Conservation (phyloP, 2,113 vertebrate genomes). For the Planiliza haematocheilus region DNA sequence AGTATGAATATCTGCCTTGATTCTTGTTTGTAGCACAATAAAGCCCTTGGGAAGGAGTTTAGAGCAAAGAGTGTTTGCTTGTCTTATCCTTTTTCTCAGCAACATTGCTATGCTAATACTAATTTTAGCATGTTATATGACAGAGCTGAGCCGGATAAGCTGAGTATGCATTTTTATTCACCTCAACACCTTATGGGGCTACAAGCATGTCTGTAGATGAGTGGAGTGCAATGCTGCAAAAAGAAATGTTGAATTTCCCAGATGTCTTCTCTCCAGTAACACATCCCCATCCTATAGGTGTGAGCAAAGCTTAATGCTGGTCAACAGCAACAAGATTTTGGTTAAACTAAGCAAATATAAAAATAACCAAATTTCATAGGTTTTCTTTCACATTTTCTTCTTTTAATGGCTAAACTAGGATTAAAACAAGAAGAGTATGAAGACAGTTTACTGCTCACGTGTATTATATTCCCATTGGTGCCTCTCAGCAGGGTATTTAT, state of each 20-base stretch:
- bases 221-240: background rate
- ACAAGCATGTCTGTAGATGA: background rate
- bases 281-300: background rate
- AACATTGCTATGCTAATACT: background rate
- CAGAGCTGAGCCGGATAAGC: background rate
- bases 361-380: background rate
- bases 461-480: conserved; percentile 25
- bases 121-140: background rate
- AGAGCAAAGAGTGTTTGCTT: background rate
- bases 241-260: background rate
- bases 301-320: background rate
- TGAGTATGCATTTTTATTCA: background rate
- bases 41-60: background rate
- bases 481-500: conserved; percentile 53
- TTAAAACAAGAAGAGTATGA: background rate
- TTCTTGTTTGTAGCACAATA: background rate
- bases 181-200: background rate
- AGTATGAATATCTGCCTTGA: background rate
- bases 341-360: too few species aligned
- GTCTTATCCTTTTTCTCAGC: background rate
- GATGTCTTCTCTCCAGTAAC: background rate
- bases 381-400: background rate
- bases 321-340: too few species aligned
- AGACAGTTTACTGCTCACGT: conserved; percentile 7
- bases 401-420: background rate